Conservation (phyloP, 2,797 vertebrate genomes). For the Siniperca undulata region DNA sequence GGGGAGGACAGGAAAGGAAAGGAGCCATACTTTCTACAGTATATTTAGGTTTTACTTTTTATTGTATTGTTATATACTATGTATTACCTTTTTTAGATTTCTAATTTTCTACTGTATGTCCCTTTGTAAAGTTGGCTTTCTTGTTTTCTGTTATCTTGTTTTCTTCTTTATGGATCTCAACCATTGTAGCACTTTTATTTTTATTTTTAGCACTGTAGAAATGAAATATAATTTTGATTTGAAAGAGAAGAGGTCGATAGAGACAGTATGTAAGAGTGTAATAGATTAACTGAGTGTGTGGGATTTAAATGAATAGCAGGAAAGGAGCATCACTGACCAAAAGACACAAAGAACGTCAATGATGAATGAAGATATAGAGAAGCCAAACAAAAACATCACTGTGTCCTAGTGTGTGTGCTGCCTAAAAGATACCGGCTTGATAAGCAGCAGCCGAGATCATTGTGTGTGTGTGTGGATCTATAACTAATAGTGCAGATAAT, state of each 20-base stretch:
- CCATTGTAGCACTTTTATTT: neutral
- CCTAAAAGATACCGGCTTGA: conserved; percentile 25
- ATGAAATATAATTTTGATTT: neutral
- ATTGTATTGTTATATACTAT: neutral
- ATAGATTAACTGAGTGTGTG: neutral
- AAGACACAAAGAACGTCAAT: conserved; percentile 20
- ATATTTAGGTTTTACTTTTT: neutral
- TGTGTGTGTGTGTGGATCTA: conserved; percentile 61
- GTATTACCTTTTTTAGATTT: neutral
- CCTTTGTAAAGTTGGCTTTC: neutral
- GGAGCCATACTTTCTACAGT: neutral
- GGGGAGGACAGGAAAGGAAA: neutral
- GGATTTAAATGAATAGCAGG: neutral
- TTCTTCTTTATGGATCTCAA: neutral
- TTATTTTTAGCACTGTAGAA: neutral
- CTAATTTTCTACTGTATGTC: neutral
- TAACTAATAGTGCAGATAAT: conserved; percentile 73
- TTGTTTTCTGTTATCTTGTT: neutral
- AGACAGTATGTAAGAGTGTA: neutral
- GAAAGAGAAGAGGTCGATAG: neutral
- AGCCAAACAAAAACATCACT: conserved; percentile 21
- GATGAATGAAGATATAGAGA: neutral
- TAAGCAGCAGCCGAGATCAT: conserved; percentile 13
- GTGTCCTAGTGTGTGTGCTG: conserved; percentile 20
- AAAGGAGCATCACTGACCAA: neutral